A percentile compares a stretch with the other conserved stretches of the same genome.
Conservation (phyloP, 2,113 vertebrate species). For the Progne subis region DNA sequence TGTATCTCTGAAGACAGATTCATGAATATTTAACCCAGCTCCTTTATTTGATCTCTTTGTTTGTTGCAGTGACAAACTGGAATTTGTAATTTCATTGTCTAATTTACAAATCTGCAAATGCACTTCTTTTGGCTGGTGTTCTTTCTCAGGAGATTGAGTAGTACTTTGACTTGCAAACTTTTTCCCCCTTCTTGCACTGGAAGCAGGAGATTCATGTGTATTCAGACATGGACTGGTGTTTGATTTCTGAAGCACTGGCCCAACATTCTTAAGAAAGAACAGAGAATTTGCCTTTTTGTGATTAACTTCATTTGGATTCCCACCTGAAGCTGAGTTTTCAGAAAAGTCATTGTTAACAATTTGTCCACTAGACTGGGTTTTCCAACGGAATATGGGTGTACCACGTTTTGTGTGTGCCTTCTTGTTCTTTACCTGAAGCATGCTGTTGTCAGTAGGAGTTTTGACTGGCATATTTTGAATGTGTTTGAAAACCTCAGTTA, state of each 20-base stretch:
- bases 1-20: neutral
- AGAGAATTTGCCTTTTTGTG: neutral
- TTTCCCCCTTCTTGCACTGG: neutral
- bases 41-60: slow-evolving; percentile 16
- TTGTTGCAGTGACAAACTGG: neutral
- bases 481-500: neutral
- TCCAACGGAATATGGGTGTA: neutral
- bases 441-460: neutral
- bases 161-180: slow-evolving; percentile 15
- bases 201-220: neutral
- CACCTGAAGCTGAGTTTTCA: neutral
- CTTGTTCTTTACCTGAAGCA: neutral
- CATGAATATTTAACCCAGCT: slow-evolving; percentile 12
- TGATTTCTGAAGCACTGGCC: neutral
- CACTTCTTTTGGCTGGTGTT: neutral
- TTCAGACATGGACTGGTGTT: neutral
- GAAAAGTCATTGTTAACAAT: neutral
- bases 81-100: slow-evolving; percentile 32
- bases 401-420: neutral
- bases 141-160: neutral
- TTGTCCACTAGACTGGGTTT: neutral
- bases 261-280: neutral
- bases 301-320: neutral
- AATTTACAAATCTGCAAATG: slow-evolving; percentile 52
- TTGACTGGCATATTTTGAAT: neutral